Conservation (phyloP, 2,888 invertebrate species). For the Aquatica leii region DNA sequence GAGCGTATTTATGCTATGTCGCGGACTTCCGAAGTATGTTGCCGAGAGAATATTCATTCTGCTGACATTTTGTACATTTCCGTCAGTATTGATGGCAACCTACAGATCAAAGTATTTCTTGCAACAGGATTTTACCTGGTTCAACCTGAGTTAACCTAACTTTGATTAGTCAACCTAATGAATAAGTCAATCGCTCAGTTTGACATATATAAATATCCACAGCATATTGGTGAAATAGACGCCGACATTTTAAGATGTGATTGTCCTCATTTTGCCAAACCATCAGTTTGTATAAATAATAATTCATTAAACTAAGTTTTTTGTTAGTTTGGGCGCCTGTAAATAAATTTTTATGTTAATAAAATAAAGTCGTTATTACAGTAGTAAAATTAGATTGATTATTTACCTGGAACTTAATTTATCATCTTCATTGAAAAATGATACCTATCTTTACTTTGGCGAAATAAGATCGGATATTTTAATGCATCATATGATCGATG, state of each 20-base stretch:
- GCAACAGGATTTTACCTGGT: neutral
- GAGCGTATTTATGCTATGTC: neutral
- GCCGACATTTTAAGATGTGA: too few relatives aligned
- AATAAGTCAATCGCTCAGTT: neutral
- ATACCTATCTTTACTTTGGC: neutral
- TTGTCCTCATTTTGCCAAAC: neutral
- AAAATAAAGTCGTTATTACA: too few relatives aligned
- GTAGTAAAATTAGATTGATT: too few relatives aligned
- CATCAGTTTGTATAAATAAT: neutral
- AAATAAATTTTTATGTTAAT: too few relatives aligned
- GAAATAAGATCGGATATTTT: neutral
- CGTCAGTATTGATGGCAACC: too few relatives aligned
- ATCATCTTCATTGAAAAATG: neutral
- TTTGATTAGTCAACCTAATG: too few relatives aligned
- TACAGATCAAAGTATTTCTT: neutral
- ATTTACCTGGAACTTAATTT: too few relatives aligned
- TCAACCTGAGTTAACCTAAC: too few relatives aligned
- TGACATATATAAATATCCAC: neutral
- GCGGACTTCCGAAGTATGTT: neutral
- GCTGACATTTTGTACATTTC: neutral
- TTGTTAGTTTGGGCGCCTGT: neutral
- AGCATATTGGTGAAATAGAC: neutral
- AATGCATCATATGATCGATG: too few relatives aligned
- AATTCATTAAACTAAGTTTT: too few relatives aligned
- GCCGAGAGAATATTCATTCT: neutral